These are phyloP conservation scores for Microtus ochrogaster DNA, from an alignment of 2,113 vertebrate genomes.

Conservation along the genomic window DNA sequence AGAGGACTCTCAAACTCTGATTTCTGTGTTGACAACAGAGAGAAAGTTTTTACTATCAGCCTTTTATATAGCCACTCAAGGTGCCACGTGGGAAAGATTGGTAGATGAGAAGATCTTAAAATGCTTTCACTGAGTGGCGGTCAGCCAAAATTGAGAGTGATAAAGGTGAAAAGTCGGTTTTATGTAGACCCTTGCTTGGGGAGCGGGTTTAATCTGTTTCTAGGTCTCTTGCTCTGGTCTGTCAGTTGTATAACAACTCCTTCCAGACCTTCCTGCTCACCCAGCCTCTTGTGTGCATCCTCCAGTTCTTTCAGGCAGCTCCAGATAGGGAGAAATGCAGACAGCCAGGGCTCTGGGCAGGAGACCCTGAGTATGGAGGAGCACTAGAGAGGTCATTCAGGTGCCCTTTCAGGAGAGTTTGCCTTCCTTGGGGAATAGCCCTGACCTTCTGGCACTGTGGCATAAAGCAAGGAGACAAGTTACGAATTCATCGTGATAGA, in stretches of 20 bases:
- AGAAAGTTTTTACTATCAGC: constrained; percentile 16
- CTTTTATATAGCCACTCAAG: neutral
- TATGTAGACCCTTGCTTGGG: neutral
- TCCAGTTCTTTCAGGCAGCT: neutral
- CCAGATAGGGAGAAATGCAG: neutral
- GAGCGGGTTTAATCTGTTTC: neutral
- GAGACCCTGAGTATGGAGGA: neutral
- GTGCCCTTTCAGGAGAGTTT: neutral
- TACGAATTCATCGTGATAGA: neutral
- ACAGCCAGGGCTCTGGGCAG: neutral
- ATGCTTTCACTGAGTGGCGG: neutral
- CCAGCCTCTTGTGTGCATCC: neutral
- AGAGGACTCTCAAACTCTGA: neutral
- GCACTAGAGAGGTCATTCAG: neutral
- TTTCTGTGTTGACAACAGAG: constrained; percentile 29
- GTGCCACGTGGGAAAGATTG: constrained; percentile 22
- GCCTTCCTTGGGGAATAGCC: neutral
- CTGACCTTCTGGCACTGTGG: neutral
- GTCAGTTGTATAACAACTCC: neutral
- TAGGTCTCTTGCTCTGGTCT: neutral
- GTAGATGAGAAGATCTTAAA: neutral
- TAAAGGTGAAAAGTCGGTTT: neutral
- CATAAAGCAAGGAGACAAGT: neutral
- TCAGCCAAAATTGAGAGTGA: neutral
- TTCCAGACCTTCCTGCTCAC: neutral